phyloP scores from a whole-genome alignment of 2,888 invertebrate genomes.

The Tetheella fluctuosa region DNA sequence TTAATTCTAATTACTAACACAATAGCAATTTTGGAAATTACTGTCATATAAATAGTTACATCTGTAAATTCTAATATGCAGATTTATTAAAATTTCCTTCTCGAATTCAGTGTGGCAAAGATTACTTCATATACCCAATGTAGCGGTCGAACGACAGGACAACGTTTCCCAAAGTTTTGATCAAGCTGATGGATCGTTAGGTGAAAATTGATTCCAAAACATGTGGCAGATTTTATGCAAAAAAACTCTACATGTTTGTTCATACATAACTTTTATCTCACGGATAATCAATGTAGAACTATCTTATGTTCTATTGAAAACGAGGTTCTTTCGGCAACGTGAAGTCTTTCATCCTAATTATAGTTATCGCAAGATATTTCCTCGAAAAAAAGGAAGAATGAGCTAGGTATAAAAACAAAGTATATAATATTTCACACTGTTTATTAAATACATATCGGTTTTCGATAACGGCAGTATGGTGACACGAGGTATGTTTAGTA shows the following conservation, averaged over 20 bases:
- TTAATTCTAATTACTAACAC: neutral
- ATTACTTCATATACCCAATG: neutral
- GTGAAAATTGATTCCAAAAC: neutral
- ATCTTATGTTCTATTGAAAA: neutral
- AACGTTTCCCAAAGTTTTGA: slow-evolving; percentile 1
- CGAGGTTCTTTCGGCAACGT: too few species aligned
- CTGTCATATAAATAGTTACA: neutral
- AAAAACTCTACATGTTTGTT: neutral
- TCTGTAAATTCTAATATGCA: neutral
- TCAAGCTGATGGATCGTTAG: slow-evolving; percentile 1
- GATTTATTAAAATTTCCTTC: neutral
- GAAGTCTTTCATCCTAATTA: too few species aligned
- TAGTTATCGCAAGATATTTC: too few species aligned
- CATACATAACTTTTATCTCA: neutral
- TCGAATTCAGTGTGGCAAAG: neutral
- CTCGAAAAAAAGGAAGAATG: too few species aligned
- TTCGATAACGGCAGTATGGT: neutral
- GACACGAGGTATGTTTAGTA: neutral
- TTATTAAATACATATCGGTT: neutral
- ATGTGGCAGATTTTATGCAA: neutral
- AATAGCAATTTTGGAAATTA: neutral
- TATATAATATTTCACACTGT: neutral
- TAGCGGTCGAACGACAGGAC: neutral
- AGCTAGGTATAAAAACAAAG: too few species aligned
- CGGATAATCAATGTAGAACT: neutral